These are phyloP conservation scores for Sycobia sp. DNA, from an alignment of 1,140 invertebrate genomes.

Conservation along the genomic window DNA sequence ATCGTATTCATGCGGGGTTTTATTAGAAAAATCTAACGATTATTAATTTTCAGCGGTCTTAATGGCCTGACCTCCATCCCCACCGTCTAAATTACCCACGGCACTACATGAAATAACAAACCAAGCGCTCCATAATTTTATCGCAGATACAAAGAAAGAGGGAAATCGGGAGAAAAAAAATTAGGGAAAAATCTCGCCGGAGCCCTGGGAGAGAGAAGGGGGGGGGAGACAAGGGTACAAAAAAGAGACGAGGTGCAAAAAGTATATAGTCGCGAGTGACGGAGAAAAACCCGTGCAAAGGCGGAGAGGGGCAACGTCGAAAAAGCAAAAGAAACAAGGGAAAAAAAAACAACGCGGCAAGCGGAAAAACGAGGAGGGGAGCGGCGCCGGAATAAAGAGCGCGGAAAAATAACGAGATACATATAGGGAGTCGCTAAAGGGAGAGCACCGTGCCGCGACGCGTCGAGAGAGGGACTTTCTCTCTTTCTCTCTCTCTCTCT, in stretches of 20 bases:
- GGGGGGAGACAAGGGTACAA: too few species aligned
- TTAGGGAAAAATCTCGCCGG: slow-evolving; percentile 13
- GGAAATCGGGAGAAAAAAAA: slow-evolving; percentile 25
- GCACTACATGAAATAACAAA: too few species aligned
- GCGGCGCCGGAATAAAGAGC: not conserved
- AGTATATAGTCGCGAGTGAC: too few species aligned
- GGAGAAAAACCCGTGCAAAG: too few species aligned
- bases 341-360: not conserved
- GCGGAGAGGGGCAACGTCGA: not conserved
- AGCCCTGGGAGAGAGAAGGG: slow-evolving; percentile 1
- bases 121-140: too few species aligned
- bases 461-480: too few species aligned
- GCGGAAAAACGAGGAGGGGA: not conserved
- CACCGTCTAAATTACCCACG: too few species aligned
- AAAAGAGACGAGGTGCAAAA: too few species aligned
- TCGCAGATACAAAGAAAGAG: slow-evolving; percentile 23
- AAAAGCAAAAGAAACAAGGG: not conserved
- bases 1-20: not conserved
- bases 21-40: slow-evolving; percentile 8
- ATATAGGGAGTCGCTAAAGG: slow-evolving; percentile 37
- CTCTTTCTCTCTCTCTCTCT: too few species aligned
- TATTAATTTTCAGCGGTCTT: slow-evolving; percentile 11
- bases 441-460: slow-evolving; percentile 38
- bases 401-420: slow-evolving; percentile 34
- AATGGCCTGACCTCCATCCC: too few species aligned